Percentiles rank a stretch among this genome's conserved stretches.
Evolutionary conservation across 2,888 invertebrate species (phyloP).

Genomic region (Colostygia pectinataria): DNA sequence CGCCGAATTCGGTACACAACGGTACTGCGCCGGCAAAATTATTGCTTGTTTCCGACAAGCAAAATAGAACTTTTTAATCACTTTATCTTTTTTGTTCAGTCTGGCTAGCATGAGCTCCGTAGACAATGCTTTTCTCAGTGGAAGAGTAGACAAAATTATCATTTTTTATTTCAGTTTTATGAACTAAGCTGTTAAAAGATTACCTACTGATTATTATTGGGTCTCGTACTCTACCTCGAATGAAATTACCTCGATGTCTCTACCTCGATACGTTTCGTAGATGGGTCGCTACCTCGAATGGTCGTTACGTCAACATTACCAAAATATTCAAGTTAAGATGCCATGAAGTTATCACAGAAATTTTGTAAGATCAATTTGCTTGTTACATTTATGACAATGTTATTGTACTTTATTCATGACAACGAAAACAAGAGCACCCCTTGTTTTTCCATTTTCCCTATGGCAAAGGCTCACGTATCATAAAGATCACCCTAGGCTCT

Average conservation of each 20-base stretch:
- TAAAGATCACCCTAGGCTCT: slow-evolving; percentile 46
- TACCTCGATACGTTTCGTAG: too few relatives aligned
- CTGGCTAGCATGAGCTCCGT: too few relatives aligned
- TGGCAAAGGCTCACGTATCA: slow-evolving; percentile 38
- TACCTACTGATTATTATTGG: too few relatives aligned
- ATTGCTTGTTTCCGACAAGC: slow-evolving; percentile 49
- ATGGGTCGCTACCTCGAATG: too few relatives aligned
- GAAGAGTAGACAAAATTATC: too few relatives aligned
- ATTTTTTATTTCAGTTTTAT: too few relatives aligned
- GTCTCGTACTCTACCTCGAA: too few relatives aligned
- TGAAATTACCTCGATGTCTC: too few relatives aligned
- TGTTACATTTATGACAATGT: neutral
- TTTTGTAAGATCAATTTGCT: slow-evolving; percentile 12
- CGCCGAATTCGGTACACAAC: slow-evolving; percentile 72
- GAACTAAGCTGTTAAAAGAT: too few relatives aligned
- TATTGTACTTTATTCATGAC: slow-evolving; percentile 6
- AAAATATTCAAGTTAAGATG: too few relatives aligned
- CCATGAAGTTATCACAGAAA: neutral
- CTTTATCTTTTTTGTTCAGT: slow-evolving; percentile 5
- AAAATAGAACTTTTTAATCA: slow-evolving; percentile 32
- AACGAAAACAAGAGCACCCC: slow-evolving; percentile 39
- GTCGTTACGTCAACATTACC: too few relatives aligned
- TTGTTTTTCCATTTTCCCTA: slow-evolving; percentile 51
- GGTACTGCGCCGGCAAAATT: slow-evolving; percentile 66
- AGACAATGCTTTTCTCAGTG: too few relatives aligned